Base-by-base conservation (phyloP, 2,888 invertebrate species). In the Theretra japonica region DNA sequence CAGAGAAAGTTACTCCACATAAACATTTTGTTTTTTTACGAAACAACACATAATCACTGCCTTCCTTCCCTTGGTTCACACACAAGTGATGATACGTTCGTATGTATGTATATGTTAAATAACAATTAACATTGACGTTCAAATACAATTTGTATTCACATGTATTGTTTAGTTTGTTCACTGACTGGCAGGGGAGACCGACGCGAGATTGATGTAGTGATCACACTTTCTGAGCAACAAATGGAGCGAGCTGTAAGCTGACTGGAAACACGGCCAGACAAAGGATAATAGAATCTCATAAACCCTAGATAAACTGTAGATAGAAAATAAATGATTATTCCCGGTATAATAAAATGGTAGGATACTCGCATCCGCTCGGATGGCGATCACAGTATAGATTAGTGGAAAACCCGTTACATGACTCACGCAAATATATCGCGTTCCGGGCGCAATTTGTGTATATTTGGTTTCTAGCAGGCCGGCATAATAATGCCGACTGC, bases 211-310 rank as follows among this genome's bases (percentile, higher is more conserved):
- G 21, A 65, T 65, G 7, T 65, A 48, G 23, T 41, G 21, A 65
- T 23, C 65, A 65, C 48, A 65, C 65, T 65, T 41, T 65, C 65
- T 48, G 65, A 65, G 48, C 65, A 48, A 65, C 65, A 65, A 65
- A 65, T 65, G 65, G 65, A 23, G 65, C 41, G 65, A 48, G 23
- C 48, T 65, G 41, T 65, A 65, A 65, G 65, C 41, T 65, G 65
- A 65, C 65, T 65, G 48, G 41, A 2, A 23, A 21, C 17, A 48
- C 23, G 65, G 23, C 19, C 23, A 41, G 65, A 48, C 23, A 65
- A 65, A 65, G 41, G 65, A 65, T 65, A 65, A 65, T 65, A 65
- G 62, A 65, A 41, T 23, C 41, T 65, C 62, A 41, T 41, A 21
- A 15, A 48, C 41, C 21, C 41, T 23, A 15, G 5, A 65, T 48